Conservation (phyloP, 2,888 invertebrate genomes). For the Meandrusa payeni region DNA sequence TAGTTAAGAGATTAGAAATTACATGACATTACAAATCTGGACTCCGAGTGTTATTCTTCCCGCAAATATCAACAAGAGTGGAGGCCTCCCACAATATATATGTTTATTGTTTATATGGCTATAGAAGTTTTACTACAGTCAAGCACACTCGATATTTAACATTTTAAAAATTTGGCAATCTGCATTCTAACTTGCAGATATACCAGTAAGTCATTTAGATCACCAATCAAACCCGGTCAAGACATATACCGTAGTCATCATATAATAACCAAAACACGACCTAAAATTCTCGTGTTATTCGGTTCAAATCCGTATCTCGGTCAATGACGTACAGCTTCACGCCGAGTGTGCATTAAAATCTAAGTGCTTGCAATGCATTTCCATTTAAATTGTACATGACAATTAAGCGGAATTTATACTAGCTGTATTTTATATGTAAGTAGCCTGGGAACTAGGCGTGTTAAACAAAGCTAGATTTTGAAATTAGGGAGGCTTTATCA, state of each 20-base stretch:
- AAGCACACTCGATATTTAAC: too few species aligned
- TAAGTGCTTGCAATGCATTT: slow-evolving; percentile 20
- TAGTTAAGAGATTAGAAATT: too few species aligned
- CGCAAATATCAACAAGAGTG: too few species aligned
- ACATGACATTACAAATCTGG: too few species aligned
- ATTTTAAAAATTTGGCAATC: too few species aligned
- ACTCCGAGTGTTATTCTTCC: too few species aligned
- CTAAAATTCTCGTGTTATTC: slow-evolving; percentile 1
- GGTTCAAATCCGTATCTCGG: slow-evolving; percentile 11
- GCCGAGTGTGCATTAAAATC: slow-evolving; percentile 14
- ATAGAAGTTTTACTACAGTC: too few species aligned
- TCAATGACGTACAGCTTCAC: slow-evolving; percentile 11
- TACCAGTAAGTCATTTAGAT: too few species aligned
- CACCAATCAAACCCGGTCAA: slow-evolving; percentile 13
- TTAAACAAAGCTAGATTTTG: slow-evolving; percentile 21
- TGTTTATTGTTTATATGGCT: too few species aligned
- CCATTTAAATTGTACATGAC: slow-evolving; percentile 24
- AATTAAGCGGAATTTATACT: slow-evolving; percentile 23
- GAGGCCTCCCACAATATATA: too few species aligned
- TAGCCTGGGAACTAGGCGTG: slow-evolving; percentile 12
- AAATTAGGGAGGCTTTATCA: too few species aligned
- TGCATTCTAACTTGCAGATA: too few species aligned
- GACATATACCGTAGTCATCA: slow-evolving; percentile 5
- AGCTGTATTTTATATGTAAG: slow-evolving; percentile 19
- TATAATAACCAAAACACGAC: slow-evolving; percentile 1